These are phyloP conservation scores for Varanus komodoensis DNA, from an alignment of 2,113 vertebrate genomes.

Conservation along the genomic window DNA sequence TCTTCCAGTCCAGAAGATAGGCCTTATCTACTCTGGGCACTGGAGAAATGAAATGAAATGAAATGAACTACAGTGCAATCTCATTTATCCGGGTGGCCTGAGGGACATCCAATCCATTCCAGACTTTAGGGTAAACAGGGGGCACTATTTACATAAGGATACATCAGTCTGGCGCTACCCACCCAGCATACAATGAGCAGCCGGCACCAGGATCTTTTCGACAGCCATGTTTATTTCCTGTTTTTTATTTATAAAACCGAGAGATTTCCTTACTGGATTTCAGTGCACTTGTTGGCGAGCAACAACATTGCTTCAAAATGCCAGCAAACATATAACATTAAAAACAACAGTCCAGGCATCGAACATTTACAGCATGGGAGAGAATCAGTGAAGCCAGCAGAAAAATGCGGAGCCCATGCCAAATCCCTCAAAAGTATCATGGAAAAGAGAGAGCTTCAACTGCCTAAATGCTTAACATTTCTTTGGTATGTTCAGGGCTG, in stretches of 20 bases:
- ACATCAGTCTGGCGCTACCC: neutral
- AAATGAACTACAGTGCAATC: conserved; percentile 55
- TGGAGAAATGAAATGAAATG: conserved; percentile 49
- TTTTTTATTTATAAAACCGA: neutral
- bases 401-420: neutral
- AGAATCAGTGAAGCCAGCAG: neutral
- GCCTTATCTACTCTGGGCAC: conserved; percentile 34
- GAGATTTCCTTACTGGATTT: neutral
- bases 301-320: neutral
- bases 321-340: neutral
- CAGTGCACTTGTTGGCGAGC: neutral
- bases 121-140: conserved; percentile 32
- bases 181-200: neutral
- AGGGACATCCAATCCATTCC: conserved; percentile 30
- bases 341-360: neutral
- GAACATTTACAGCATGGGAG: neutral
- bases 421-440: neutral
- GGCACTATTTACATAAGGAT: conserved; percentile 34
- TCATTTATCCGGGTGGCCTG: conserved; percentile 37
- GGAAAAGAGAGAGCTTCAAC: neutral
- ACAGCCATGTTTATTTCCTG: neutral
- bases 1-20: conserved; percentile 31
- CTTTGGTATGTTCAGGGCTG: neutral
- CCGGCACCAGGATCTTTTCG: neutral
- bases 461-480: neutral